Evolutionary conservation across 2,888 invertebrate genomes (phyloP).

Genomic region (Drosophila aldrichi): DNA sequence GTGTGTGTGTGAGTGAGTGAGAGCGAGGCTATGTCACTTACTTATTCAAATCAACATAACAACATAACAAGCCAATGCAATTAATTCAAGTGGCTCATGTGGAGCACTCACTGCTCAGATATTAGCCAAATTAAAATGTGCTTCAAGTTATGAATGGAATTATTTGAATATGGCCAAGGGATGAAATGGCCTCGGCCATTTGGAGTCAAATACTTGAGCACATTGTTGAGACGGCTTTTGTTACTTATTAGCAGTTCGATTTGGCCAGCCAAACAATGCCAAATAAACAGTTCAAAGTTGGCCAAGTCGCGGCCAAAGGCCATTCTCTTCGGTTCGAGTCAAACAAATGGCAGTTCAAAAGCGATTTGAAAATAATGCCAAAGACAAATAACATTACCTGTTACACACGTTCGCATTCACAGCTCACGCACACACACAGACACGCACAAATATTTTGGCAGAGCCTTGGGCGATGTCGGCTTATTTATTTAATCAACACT

Average conservation of each 20-base stretch:
- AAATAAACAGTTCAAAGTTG: conserved; percentile 61
- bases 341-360: conserved; percentile 73
- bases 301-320: conserved; percentile 34
- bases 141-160: conserved; percentile 48
- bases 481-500: conserved; percentile 80
- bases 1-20: neutral
- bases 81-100: conserved; percentile 59
- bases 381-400: conserved; percentile 79
- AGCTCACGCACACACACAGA: conserved; percentile 22
- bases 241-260: conserved; percentile 26
- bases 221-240: conserved; percentile 68
- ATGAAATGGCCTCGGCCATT: conserved; percentile 20
- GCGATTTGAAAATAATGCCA: conserved; percentile 81
- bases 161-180: conserved; percentile 38
- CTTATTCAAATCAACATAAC: conserved; percentile 61
- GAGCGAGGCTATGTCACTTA: conserved; percentile 46
- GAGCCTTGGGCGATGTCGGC: conserved; percentile 67
- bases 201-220: conserved; percentile 45
- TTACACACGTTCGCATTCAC: conserved; percentile 44
- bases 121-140: conserved; percentile 65
- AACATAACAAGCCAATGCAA: conserved; percentile 53
- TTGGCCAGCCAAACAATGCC: conserved; percentile 17
- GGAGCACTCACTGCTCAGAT: conserved; percentile 30
- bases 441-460: conserved; percentile 22
- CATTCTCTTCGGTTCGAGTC: conserved; percentile 40